Percentiles rank a stretch among this genome's conserved stretches.
Evolutionary conservation across 2,113 vertebrate genomes (phyloP).

Genomic region (Scatophagus argus): DNA sequence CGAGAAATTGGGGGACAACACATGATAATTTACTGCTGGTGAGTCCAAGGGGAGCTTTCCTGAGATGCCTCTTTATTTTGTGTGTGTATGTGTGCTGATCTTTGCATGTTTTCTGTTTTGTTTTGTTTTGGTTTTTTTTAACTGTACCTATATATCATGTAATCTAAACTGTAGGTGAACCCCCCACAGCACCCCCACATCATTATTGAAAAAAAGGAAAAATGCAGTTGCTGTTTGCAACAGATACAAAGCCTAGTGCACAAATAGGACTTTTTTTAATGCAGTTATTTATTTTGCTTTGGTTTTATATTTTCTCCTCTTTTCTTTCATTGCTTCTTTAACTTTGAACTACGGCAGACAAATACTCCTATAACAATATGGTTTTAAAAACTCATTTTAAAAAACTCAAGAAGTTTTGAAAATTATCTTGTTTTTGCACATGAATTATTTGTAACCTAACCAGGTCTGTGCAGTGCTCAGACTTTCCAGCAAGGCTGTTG

Average conservation of each 20-base stretch:
- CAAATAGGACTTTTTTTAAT: not conserved
- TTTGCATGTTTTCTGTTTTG: too few species aligned
- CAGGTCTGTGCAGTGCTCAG: constrained; percentile 2
- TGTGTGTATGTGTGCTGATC: constrained; percentile 28
- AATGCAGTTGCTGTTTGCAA: not conserved
- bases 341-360: constrained; percentile 12
- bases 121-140: too few species aligned
- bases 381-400: constrained; percentile 7
- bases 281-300: not conserved
- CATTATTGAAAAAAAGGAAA: not conserved
- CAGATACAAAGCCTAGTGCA: not conserved
- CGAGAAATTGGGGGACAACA: constrained; percentile 68
- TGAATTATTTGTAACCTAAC: constrained; percentile 19
- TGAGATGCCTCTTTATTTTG: constrained; percentile 39
- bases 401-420: too few species aligned
- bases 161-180: constrained; percentile 16
- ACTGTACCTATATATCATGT: too few species aligned
- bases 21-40: constrained; percentile 68
- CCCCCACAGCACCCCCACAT: too few species aligned
- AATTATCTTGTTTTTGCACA: not conserved
- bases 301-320: not conserved
- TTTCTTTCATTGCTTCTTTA: constrained; percentile 16
- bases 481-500: not conserved
- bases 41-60: constrained; percentile 62
- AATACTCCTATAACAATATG: not conserved